Conservation (phyloP, 2,888 invertebrate species). For the Scaptomyza polygonia region DNA sequence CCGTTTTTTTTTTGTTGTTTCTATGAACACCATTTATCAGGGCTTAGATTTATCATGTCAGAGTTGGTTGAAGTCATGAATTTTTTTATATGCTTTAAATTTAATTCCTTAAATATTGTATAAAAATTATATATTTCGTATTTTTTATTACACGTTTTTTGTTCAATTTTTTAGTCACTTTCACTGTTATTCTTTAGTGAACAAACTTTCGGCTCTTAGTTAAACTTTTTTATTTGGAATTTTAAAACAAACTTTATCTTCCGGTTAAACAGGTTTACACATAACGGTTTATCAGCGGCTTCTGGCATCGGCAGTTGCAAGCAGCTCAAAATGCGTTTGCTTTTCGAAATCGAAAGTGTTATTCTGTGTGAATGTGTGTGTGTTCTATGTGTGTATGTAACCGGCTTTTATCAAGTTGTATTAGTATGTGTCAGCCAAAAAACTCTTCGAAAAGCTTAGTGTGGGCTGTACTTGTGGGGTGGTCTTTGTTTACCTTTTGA, state of each 20-base stretch:
- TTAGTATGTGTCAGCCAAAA: constrained; percentile 26
- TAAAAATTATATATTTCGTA: background rate
- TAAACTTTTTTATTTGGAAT: background rate
- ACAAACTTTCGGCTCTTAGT: background rate
- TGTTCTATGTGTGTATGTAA: constrained; percentile 3
- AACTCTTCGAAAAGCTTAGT: constrained; percentile 21
- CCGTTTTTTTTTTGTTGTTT: background rate
- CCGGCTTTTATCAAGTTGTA: constrained; percentile 58
- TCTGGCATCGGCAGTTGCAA: constrained; percentile 39
- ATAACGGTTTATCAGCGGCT: constrained; percentile 61
- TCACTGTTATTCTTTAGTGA: constrained; percentile 16
- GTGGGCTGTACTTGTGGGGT: constrained; percentile 1
- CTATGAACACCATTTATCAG: constrained; percentile 57
- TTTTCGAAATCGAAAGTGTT: constrained; percentile 60
- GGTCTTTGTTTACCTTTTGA: constrained; percentile 32
- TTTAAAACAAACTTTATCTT: background rate
- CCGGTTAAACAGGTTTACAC: constrained; percentile 43
- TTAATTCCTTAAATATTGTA: constrained; percentile 1
- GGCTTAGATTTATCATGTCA: constrained; percentile 30
- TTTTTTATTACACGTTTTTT: background rate
- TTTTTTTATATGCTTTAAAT: constrained; percentile 2
- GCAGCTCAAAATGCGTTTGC: constrained; percentile 7
- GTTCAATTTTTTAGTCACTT: constrained; percentile 8
- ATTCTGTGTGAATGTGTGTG: constrained; percentile 2
- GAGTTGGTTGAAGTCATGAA: background rate